These are phyloP conservation scores for Tortrix viridana DNA, from an alignment of 2,888 invertebrate genomes.

Conservation along the genomic window DNA sequence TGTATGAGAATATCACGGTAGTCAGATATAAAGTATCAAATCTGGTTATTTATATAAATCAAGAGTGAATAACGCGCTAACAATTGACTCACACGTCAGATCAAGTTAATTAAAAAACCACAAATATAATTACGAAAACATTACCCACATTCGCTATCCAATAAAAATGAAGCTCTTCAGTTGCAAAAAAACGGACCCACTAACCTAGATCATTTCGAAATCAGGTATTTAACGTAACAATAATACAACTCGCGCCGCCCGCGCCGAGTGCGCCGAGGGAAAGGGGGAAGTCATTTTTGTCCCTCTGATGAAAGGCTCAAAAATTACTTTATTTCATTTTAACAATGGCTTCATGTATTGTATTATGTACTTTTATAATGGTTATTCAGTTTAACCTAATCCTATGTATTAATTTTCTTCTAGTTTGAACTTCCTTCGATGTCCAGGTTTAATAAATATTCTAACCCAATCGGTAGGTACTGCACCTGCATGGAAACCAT, in stretches of 20 bases:
- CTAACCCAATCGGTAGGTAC: too few relatives aligned
- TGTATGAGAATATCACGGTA: too few relatives aligned
- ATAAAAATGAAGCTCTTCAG: conserved; percentile 42
- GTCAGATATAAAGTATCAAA: too few relatives aligned
- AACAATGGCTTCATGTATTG: not conserved
- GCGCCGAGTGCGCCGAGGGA: conserved; percentile 13
- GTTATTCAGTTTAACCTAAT: too few relatives aligned
- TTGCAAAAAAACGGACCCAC: conserved; percentile 51
- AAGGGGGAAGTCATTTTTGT: conserved; percentile 28
- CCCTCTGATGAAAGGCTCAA: conserved; percentile 18
- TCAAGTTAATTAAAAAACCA: conserved; percentile 20
- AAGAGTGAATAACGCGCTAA: not conserved
- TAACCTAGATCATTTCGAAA: conserved; percentile 55
- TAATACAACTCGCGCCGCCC: conserved; percentile 17
- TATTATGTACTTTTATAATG: not conserved
- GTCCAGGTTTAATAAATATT: too few relatives aligned
- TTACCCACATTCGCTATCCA: conserved; percentile 40
- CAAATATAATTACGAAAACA: conserved; percentile 29
- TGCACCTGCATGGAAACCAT: too few relatives aligned
- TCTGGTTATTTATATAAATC: not conserved
- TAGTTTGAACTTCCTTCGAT: too few relatives aligned
- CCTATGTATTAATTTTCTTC: too few relatives aligned
- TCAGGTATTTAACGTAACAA: conserved; percentile 42
- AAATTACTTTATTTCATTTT: conserved; percentile 17
- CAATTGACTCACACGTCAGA: conserved; percentile 5